Evolutionary conservation across 1,140 invertebrate species (phyloP).

Genomic region (Ceratosolen solmsi): DNA sequence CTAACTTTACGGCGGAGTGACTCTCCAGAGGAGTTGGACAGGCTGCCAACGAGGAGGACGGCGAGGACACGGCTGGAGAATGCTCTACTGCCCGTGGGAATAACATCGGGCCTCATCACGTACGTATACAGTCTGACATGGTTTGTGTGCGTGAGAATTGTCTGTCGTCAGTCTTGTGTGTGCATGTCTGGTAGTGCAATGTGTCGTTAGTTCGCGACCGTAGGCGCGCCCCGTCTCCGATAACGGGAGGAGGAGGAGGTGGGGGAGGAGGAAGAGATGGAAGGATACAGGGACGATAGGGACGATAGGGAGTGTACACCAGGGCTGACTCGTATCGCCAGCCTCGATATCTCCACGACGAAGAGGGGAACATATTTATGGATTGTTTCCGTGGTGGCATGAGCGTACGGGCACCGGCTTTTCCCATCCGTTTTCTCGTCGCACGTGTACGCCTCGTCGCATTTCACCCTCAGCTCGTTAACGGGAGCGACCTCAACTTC

Average conservation of each 20-base stretch:
- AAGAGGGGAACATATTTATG: conserved; percentile 13
- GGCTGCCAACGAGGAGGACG: not conserved
- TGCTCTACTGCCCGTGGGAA: conserved; percentile 49
- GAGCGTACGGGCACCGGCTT: conserved; percentile 27
- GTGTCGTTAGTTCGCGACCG: conserved; percentile 15
- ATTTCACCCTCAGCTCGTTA: not conserved
- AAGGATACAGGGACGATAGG: not conserved
- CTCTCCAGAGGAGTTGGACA: not conserved
- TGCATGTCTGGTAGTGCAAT: too few species aligned
- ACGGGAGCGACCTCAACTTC: not conserved
- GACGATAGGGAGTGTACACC: not conserved
- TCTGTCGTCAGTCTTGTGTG: conserved; percentile 21
- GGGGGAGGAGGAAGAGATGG: not conserved
- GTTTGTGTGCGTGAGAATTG: too few species aligned
- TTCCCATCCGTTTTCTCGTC: not conserved
- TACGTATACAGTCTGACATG: too few species aligned
- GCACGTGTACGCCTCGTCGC: conserved; percentile 18
- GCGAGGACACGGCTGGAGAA: conserved; percentile 27
- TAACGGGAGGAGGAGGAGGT: not conserved
- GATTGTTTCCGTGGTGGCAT: conserved; percentile 11
- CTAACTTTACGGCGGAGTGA: not conserved
- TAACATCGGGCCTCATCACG: conserved; percentile 54
- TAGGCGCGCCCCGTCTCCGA: not conserved
- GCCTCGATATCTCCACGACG: not conserved
- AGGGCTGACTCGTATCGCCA: not conserved